These are phyloP conservation scores for Belonocnema kinseyi DNA, from an alignment of 1,140 invertebrate genomes.

Conservation along the genomic window DNA sequence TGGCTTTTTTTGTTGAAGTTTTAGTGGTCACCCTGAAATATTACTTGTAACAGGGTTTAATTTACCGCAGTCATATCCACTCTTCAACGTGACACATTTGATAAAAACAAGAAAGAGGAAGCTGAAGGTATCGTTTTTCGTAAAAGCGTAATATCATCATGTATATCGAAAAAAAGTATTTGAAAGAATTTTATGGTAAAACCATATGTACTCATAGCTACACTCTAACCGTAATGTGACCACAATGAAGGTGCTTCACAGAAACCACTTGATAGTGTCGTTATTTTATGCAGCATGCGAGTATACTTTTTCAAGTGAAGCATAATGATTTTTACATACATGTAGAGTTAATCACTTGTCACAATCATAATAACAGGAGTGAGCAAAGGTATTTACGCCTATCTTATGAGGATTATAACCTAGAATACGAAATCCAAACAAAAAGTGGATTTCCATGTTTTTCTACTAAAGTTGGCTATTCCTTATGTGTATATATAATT, in stretches of 20 bases:
- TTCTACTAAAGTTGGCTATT: neutral
- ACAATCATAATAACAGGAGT: slow-evolving; percentile 45
- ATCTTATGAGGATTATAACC: slow-evolving; percentile 46
- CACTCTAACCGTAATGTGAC: slow-evolving; percentile 33
- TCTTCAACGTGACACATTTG: too few relatives aligned
- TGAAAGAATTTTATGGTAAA: slow-evolving; percentile 32
- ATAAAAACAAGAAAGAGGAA: too few relatives aligned
- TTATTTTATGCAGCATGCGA: slow-evolving; percentile 49
- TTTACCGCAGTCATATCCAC: too few relatives aligned
- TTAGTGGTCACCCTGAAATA: too few relatives aligned
- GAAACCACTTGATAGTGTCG: slow-evolving; percentile 55
- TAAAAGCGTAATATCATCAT: neutral
- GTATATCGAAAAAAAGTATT: neutral
- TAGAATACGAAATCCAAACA: slow-evolving; percentile 20
- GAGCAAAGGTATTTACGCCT: slow-evolving; percentile 50
- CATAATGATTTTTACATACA: slow-evolving; percentile 50
- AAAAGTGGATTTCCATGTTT: neutral
- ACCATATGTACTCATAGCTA: slow-evolving; percentile 49
- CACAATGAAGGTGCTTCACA: slow-evolving; percentile 44
- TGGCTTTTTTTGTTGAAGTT: too few relatives aligned
- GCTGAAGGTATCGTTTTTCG: neutral
- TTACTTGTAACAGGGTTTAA: too few relatives aligned
- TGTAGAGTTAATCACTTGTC: slow-evolving; percentile 36
- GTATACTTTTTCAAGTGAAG: slow-evolving; percentile 45
- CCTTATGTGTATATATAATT: too few relatives aligned